Percentiles rank a stretch among this genome's conserved stretches.
phyloP scores from a whole-genome alignment of 2,797 vertebrate genomes.

The Tenualosa thibaudeaui region DNA sequence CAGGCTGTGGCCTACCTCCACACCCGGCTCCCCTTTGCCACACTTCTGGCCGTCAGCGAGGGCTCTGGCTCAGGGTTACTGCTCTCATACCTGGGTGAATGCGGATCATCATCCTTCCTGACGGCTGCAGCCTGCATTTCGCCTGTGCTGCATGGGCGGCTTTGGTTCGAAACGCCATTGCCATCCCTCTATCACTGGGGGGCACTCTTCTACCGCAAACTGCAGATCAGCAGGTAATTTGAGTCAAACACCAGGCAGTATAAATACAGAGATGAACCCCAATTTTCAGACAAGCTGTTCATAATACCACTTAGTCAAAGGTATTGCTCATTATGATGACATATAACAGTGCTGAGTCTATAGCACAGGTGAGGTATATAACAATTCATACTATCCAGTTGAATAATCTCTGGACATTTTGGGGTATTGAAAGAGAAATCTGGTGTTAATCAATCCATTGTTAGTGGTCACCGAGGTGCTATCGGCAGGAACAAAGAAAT shows the following conservation, averaged over 20 bases:
- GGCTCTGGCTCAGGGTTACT: slow-evolving; percentile 85
- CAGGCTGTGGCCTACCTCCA: slow-evolving; percentile 81
- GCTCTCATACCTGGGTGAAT: slow-evolving; percentile 86
- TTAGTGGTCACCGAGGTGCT: too few relatives aligned
- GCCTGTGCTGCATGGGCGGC: slow-evolving; percentile 79
- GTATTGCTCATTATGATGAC: background rate
- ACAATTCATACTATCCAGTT: background rate
- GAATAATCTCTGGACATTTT: background rate
- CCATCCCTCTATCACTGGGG: slow-evolving; percentile 77
- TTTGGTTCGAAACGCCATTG: slow-evolving; percentile 80
- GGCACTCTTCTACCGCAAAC: slow-evolving; percentile 77
- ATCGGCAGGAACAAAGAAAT: too few relatives aligned
- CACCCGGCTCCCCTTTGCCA: slow-evolving; percentile 73
- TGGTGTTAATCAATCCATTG: too few relatives aligned
- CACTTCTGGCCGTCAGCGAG: slow-evolving; percentile 82
- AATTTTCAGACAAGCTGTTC: background rate
- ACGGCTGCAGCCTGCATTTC: slow-evolving; percentile 84
- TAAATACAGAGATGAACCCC: background rate
- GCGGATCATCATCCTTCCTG: slow-evolving; percentile 82
- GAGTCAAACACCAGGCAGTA: background rate
- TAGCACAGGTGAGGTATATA: background rate
- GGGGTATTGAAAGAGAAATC: background rate
- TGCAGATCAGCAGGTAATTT: slow-evolving; percentile 81
- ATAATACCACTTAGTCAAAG: background rate
- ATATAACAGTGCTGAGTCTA: background rate